Conservation (phyloP, 1,140 invertebrate species). For the Scaptomyza hsui region DNA sequence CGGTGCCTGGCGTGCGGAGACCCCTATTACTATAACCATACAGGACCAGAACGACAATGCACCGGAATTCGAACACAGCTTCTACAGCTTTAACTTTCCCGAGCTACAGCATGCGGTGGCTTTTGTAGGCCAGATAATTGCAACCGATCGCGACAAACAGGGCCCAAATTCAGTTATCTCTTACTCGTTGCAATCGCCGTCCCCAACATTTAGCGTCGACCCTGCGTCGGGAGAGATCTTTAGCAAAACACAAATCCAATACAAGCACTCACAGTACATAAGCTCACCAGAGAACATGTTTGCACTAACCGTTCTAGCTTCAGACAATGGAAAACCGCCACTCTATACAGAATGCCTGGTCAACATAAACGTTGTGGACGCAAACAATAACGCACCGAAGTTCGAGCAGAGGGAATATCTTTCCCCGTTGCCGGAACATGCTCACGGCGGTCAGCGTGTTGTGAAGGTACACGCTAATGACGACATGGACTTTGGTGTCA, state of each 20-base stretch:
- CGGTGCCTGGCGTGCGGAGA: slow-evolving; percentile 94
- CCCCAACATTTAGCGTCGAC: slow-evolving; percentile 95
- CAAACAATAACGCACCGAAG: slow-evolving; percentile 94
- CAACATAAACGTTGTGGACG: slow-evolving; percentile 94
- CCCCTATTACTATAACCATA: slow-evolving; percentile 95
- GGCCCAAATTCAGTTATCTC: slow-evolving; percentile 97
- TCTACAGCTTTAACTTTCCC: slow-evolving; percentile 95
- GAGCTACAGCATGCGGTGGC: slow-evolving; percentile 91
- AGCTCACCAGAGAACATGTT: slow-evolving; percentile 95
- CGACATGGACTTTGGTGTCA: slow-evolving; percentile 91
- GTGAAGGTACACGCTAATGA: slow-evolving; percentile 91
- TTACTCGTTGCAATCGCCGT: slow-evolving; percentile 95
- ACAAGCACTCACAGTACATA: slow-evolving; percentile 91
- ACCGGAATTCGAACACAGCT: slow-evolving; percentile 94
- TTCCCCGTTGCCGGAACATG: slow-evolving; percentile 92
- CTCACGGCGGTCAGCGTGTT: slow-evolving; percentile 88
- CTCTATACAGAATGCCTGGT: slow-evolving; percentile 93
- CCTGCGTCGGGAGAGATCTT: slow-evolving; percentile 95
- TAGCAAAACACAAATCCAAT: slow-evolving; percentile 92
- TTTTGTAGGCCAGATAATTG: slow-evolving; percentile 94
- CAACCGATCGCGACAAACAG: slow-evolving; percentile 95
- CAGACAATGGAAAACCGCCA: slow-evolving; percentile 96
- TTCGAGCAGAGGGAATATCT: slow-evolving; percentile 91
- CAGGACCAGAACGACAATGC: slow-evolving; percentile 98
- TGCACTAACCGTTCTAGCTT: slow-evolving; percentile 92